Percentiles rank a stretch among this genome's conserved stretches.
phyloP scores from a whole-genome alignment of 2,113 vertebrate genomes.

The Otis tarda region DNA sequence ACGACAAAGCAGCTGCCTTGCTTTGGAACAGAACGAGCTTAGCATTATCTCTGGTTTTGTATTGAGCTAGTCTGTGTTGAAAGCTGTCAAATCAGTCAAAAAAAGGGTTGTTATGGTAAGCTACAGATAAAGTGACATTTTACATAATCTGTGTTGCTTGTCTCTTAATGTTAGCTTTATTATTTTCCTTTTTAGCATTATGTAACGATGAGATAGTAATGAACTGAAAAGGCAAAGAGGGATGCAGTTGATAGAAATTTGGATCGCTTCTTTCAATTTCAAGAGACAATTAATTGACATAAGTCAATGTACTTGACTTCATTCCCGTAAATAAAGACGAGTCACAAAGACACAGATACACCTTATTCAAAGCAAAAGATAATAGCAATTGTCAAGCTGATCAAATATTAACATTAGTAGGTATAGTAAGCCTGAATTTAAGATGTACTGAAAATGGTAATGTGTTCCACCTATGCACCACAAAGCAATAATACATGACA shows the following conservation, averaged over 20 bases:
- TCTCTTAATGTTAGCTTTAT: conserved; percentile 48
- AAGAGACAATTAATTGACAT: neutral
- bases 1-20: neutral
- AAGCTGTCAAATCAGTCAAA: conserved; percentile 38
- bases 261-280: neutral
- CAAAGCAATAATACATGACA: neutral
- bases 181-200: conserved; percentile 23
- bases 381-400: neutral
- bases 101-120: neutral
- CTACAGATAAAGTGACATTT: conserved; percentile 50
- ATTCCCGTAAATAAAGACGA: neutral
- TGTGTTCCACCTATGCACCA: neutral
- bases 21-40: neutral
- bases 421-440: neutral
- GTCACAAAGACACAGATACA: neutral
- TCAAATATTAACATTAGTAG: neutral
- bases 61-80: neutral
- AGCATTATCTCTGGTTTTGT: neutral
- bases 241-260: conserved; percentile 14
- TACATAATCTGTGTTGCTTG: conserved; percentile 47
- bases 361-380: neutral
- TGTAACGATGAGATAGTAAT: neutral
- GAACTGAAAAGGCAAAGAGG: conserved; percentile 12
- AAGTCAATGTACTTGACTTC: neutral
- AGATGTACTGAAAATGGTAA: neutral